Percentiles rank a stretch among this genome's conserved stretches.
phyloP scores from a whole-genome alignment of 2,797 vertebrate genomes.

The Anguilla pacifica region DNA sequence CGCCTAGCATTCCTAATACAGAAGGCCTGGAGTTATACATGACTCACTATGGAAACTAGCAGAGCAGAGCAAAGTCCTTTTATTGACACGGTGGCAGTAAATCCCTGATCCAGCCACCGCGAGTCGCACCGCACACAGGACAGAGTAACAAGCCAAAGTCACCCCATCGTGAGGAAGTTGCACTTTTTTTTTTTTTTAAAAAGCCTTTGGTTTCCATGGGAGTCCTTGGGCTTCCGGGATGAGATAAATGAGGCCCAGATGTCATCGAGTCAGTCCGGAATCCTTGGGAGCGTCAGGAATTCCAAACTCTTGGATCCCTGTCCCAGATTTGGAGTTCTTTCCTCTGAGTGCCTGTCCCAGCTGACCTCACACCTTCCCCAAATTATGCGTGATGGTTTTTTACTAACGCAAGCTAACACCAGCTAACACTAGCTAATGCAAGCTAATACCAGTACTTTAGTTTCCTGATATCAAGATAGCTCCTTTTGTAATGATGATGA shows the following conservation, averaged over 20 bases:
- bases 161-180: background rate
- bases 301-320: background rate
- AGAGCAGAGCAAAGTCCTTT: background rate
- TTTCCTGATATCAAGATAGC: background rate
- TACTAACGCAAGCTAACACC: too few species aligned
- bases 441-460: background rate
- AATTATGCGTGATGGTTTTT: background rate
- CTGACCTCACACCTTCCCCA: background rate
- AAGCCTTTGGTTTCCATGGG: constrained; percentile 11
- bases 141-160: background rate
- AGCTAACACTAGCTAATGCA: too few species aligned
- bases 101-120: background rate
- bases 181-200: background rate
- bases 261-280: constrained; percentile 28
- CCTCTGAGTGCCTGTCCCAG: too few species aligned
- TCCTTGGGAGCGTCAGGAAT: background rate
- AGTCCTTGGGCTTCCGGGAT: constrained; percentile 16
- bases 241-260: constrained; percentile 45
- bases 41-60: background rate
- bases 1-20: constrained; percentile 26
- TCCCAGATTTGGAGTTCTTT: background rate
- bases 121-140: background rate
- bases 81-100: background rate
- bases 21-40: background rate
- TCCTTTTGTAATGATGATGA: background rate